Evolutionary conservation across 2,888 invertebrate species (phyloP).

Genomic region (Drosophila demipolita): DNA sequence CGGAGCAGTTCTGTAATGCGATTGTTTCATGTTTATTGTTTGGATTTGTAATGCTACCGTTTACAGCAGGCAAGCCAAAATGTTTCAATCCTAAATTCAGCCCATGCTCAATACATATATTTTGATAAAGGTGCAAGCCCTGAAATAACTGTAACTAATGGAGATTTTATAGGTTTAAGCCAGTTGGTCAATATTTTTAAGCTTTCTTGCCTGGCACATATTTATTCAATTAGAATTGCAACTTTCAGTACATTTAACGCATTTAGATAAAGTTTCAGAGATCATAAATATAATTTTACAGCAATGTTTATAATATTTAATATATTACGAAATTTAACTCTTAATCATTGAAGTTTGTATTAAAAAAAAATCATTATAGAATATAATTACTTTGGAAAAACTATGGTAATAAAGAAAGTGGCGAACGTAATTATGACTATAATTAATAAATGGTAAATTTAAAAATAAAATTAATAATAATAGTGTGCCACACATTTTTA

Average conservation of each 20-base stretch:
- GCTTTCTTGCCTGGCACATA: neutral
- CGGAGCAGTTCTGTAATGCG: slow-evolving; percentile 25
- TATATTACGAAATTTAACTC: neutral
- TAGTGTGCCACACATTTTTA: neutral
- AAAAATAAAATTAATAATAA: no score
- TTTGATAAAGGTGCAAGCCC: neutral
- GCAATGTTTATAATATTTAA: neutral
- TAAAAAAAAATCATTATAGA: neutral
- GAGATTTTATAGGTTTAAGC: neutral
- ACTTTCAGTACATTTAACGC: neutral
- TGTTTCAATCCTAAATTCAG: slow-evolving; percentile 1
- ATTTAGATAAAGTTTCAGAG: neutral
- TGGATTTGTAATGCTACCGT: slow-evolving; percentile 47
- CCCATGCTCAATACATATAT: slow-evolving; percentile 3
- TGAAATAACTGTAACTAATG: neutral
- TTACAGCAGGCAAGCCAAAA: slow-evolving; percentile 30
- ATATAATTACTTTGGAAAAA: neutral
- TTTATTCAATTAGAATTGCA: neutral
- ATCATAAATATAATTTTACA: neutral
- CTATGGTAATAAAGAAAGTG: neutral
- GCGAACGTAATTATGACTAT: neutral
- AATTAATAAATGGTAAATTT: neutral
- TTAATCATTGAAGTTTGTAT: neutral
- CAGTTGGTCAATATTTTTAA: neutral
- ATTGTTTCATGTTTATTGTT: slow-evolving; percentile 73